Evolutionary conservation across 2,113 vertebrate genomes (phyloP), one percentile per base, ranked within the genome.

Genomic region (Neodon shergylaensis): DNA sequence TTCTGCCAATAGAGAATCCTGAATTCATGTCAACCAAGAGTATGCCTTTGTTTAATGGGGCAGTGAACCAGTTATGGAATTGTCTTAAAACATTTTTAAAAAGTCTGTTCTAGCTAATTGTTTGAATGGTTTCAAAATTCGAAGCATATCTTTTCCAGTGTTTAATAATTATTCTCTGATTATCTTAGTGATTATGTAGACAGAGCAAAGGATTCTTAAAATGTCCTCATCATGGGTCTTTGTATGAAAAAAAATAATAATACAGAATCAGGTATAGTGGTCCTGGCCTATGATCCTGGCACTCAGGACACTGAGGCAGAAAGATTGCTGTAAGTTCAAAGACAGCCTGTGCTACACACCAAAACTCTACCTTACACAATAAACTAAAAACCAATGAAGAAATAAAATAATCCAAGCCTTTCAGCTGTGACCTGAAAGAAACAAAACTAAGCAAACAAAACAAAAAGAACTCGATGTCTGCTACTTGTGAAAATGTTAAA

Each of bases 121-220:
- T 92, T 95, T 78, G 65, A 96, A 96, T 88, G 63, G 65, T 65
- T 84, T 96, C 72, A 68, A 66, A 88, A 94, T 76, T 94, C 31
- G 7, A 91, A 84, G 61, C 28, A 78, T 90, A n/a, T 72, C 28
- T 88, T 82, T 95, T 94, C 26, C 14, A 88, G 39, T 68, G 36
- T 81, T 94, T 91, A 94, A 81, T 95, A 96, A 90, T 94, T 93
- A 92, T 82, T 90, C 73, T 91, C 58, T 89, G 68, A 70, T 94
- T 90, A 66, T 89, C 44, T 87, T 33, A 49, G 63, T 54, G 87
- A 92, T 84, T 39, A 65, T 49, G 7, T 33, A 85, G 76, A 94
- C 68, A 88, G 39, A 94, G 61, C 4, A 93, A 93, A 94, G 26
- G 42, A 70, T 68, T 95, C 61, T 70, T 65, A 91, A 82, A 92